Evolutionary conservation across 2,113 vertebrate species (phyloP).

Genomic region (Carassius gibelio): DNA sequence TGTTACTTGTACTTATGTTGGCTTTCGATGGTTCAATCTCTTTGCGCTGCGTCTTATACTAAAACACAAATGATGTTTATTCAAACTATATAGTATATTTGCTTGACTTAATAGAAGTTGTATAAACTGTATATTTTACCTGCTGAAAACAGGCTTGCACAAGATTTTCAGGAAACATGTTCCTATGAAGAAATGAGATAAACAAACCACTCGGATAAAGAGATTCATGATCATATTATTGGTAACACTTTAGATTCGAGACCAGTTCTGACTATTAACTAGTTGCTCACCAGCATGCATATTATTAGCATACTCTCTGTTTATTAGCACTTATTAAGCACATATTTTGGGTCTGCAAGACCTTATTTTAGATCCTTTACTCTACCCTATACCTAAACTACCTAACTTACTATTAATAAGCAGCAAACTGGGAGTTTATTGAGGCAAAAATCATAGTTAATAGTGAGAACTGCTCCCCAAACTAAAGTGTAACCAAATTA

Average conservation of each 20-base stretch:
- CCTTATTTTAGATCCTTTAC: no score
- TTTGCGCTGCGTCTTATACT: slow-evolving; percentile 95
- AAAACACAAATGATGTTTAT: slow-evolving; percentile 47
- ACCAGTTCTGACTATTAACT: neutral
- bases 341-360: no score
- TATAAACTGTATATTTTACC: slow-evolving; percentile 72
- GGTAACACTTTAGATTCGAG: neutral
- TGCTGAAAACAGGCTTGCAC: slow-evolving; percentile 98
- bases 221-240: neutral
- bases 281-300: neutral
- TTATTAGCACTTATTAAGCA: neutral
- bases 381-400: neutral
- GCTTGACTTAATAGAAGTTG: neutral
- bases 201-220: neutral
- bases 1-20: slow-evolving; percentile 65
- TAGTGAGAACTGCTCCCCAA: neutral
- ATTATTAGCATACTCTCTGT: neutral
- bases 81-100: neutral
- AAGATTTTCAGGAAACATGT: slow-evolving; percentile 98
- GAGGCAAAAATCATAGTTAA: neutral
- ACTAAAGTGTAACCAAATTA: no score
- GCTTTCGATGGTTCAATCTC: slow-evolving; percentile 68
- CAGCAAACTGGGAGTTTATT: neutral
- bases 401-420: neutral
- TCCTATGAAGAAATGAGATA: slow-evolving; percentile 73